phyloP scores from a whole-genome alignment of 2,113 vertebrate genomes.

The Meleagris gallopavo region DNA sequence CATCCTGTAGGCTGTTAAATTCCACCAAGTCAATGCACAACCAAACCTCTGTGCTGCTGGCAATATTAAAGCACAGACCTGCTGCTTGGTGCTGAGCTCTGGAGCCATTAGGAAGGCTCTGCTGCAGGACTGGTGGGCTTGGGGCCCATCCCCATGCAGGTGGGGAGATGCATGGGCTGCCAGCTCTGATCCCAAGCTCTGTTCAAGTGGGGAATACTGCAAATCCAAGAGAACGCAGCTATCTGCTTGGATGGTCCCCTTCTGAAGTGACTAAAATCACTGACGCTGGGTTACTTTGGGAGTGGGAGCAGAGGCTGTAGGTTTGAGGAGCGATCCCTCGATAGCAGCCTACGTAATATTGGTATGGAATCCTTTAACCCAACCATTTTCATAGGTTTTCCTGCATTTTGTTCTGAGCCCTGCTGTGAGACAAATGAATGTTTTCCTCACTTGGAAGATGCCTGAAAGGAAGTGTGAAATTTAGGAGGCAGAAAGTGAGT shows the following conservation, averaged over 20 bases:
- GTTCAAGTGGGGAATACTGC: neutral
- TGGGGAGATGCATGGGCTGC: no score
- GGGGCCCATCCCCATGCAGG: no score
- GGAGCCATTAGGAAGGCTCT: neutral
- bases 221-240: no score
- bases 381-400: neutral
- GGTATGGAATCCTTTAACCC: neutral
- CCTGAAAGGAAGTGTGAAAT: neutral
- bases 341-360: neutral
- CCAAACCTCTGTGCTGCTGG: neutral
- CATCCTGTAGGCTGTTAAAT: neutral
- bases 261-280: neutral
- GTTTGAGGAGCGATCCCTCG: neutral
- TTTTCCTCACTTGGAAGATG: neutral
- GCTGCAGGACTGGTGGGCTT: neutral
- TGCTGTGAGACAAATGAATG: neutral
- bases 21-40: neutral
- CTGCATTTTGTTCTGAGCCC: neutral
- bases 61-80: neutral
- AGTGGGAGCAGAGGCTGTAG: neutral
- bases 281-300: fast-evolving
- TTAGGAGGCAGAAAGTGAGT: neutral
- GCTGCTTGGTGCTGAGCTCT: neutral
- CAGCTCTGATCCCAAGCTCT: neutral
- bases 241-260: neutral